Evolutionary conservation across 2,888 invertebrate species (phyloP).

Genomic region (Adelphocoris suturalis): DNA sequence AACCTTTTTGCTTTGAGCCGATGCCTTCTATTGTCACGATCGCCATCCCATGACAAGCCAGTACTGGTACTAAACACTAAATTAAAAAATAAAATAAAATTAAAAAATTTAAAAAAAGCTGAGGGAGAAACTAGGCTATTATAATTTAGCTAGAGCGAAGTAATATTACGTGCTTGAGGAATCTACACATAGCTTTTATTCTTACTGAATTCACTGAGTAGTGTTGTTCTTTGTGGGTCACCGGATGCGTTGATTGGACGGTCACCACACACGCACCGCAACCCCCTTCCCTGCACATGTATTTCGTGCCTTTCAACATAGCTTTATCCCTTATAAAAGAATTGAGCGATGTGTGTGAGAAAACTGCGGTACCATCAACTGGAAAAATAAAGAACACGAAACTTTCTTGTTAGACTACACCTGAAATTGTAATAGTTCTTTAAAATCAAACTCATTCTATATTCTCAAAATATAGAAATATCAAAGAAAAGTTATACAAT

Average conservation of each 20-base stretch:
- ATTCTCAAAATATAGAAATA: no score
- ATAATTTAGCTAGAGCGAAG: no score
- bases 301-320: slow-evolving; percentile 84
- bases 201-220: slow-evolving; percentile 75
- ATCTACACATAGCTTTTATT: no score
- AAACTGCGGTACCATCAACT: slow-evolving; percentile 14
- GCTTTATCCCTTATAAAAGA: slow-evolving; percentile 83
- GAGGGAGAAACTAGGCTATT: no score
- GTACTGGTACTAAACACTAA: slow-evolving; percentile 84
- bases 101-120: no score
- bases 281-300: slow-evolving; percentile 87
- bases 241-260: slow-evolving; percentile 76
- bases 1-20: slow-evolving; percentile 83
- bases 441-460: no score
- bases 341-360: slow-evolving; percentile 79
- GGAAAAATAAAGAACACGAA: neutral
- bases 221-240: slow-evolving; percentile 65
- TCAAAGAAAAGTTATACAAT: no score
- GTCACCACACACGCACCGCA: slow-evolving; percentile 83
- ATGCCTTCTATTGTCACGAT: slow-evolving; percentile 88
- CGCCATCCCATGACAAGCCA: slow-evolving; percentile 84
- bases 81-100: no score
- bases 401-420: no score
- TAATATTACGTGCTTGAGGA: no score
- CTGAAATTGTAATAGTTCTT: no score